A percentile compares a stretch with the other conserved stretches of the same genome.
phyloP scores from a whole-genome alignment of 2,888 invertebrate genomes.

The Drosophila nigricruria region DNA sequence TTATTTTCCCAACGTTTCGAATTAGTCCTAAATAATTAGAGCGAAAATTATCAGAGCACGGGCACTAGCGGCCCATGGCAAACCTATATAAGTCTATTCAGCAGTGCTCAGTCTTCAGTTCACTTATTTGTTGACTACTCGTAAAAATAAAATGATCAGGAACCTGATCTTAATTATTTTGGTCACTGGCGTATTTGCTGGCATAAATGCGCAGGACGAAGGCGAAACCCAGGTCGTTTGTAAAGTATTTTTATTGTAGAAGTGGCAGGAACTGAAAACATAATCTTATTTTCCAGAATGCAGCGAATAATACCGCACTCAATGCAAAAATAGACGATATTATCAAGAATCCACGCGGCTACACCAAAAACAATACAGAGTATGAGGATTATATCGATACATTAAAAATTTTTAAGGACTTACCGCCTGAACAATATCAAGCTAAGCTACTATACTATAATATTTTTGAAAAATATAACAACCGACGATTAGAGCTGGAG shows the following conservation, averaged over 20 bases:
- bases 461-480: constrained; percentile 11
- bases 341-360: neutral
- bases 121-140: neutral
- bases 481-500: constrained; percentile 10
- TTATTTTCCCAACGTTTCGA: neutral
- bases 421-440: fast-evolving
- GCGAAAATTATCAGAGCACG: neutral
- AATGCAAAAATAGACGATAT: neutral
- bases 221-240: too few species aligned
- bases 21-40: neutral
- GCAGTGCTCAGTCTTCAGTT: neutral
- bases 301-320: fast-evolving
- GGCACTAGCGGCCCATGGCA: neutral
- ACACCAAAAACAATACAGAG: constrained; percentile 1
- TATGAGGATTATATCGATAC: neutral
- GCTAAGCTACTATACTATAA: neutral
- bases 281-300: neutral
- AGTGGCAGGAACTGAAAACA: neutral
- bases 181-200: neutral
- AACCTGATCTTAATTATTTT: neutral
- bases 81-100: constrained; percentile 5
- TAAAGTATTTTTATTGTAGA: too few species aligned
- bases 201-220: too few species aligned
- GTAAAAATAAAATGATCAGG: neutral
- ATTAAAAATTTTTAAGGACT: neutral